phyloP scores from a whole-genome alignment of 2,888 invertebrate genomes.

The Fabriciana adippe region DNA sequence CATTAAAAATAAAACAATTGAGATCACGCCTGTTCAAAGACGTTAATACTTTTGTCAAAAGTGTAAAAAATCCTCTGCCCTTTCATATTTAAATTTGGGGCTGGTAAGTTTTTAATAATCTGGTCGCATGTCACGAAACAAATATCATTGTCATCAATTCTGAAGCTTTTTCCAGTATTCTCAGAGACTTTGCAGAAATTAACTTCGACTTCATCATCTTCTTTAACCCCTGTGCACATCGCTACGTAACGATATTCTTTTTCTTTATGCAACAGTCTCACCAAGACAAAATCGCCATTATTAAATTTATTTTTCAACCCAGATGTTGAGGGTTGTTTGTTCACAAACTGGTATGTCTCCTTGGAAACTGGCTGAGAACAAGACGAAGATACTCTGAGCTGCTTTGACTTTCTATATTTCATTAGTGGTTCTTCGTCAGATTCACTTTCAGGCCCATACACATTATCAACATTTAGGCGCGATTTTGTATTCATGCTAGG shows the following conservation, averaged over 20 bases:
- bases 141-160: constrained; percentile 35
- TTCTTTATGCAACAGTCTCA: constrained; percentile 18
- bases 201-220: constrained; percentile 33
- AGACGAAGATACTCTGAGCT: neutral
- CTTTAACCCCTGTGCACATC: constrained; percentile 34
- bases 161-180: constrained; percentile 35
- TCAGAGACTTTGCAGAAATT: constrained; percentile 33
- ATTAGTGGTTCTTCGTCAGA: neutral
- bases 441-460: too few relatives aligned
- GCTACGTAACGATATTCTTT: constrained; percentile 35
- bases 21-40: neutral
- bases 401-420: neutral
- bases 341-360: neutral
- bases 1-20: too few relatives aligned
- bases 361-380: neutral
- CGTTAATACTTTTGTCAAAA: constrained; percentile 32
- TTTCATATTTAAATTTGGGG: constrained; percentile 35
- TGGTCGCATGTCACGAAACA: constrained; percentile 37
- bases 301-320: neutral
- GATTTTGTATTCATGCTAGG: neutral
- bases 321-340: constrained; percentile 38
- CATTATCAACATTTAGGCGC: too few relatives aligned
- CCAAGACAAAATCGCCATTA: constrained; percentile 15
- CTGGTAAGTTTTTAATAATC: constrained; percentile 31
- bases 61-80: constrained; percentile 34